Evolutionary conservation across 2,888 invertebrate genomes (phyloP), one percentile per base, ranked within the genome.

Genomic region (Cerastoderma edule): DNA sequence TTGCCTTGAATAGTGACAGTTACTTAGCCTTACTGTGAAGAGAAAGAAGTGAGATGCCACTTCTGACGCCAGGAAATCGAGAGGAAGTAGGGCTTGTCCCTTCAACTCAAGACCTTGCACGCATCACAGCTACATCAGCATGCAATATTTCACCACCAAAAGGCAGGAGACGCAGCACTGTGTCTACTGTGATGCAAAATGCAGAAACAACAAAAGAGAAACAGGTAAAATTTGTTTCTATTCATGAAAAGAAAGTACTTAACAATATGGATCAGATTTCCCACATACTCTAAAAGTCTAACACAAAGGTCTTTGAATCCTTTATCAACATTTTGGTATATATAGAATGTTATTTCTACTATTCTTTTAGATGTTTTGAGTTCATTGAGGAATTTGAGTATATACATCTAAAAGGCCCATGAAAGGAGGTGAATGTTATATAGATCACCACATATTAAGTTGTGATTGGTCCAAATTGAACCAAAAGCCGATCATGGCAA

Each of bases 171-270:
- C 72, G 83, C 57, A 86, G 85, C 57, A 84, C 83, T 16, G 72
- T 85, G 16, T 83, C 85, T 57, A 83, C 74, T 80, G 72, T 85
- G 33, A 44, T 85, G 24, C 78, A 80, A 64, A 83, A 78, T n/a
- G 83, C 83, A 46, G 89, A 88, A 78, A 81, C 79, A 30, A 73
- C 87, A 5, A 88, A 85, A 74, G 89, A 89, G 63, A 88, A 84
- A 84, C 88, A 89, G 87, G 89, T 89, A 75, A n/a, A 19, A 50
- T 4, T 53, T 0, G 8, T n/a, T 4, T 2, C 19, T 22, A 2
- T 6, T 5, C 39, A 22, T 13, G n/a, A 13, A 22, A n/a, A 1
- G 10, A 8, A 24, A 53, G 6, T n/a, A n/a, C 22, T 50, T 50
- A 53, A 53, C n/a, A 53, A 53, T 13, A 22, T 4, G 2, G 24